Conservation (phyloP, 2,797 vertebrate species). For the Rhincodon typus region DNA sequence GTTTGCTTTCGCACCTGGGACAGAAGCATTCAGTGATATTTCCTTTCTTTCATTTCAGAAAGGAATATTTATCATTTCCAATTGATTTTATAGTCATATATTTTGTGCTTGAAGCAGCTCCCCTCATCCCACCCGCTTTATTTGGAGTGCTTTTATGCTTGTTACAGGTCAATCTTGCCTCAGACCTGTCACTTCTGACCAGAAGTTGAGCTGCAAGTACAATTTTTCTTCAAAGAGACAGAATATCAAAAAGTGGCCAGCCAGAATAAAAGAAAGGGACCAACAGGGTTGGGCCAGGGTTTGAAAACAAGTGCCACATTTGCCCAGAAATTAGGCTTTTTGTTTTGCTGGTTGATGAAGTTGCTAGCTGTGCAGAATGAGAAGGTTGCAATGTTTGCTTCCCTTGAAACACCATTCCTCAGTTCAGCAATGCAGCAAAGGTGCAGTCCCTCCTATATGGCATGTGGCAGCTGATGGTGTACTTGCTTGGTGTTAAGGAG, state of each 20-base stretch:
- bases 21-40: not conserved
- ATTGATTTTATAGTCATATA: not conserved
- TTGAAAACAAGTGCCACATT: not conserved
- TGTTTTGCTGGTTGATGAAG: not conserved
- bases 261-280: not conserved
- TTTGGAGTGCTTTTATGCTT: not conserved
- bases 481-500: not conserved
- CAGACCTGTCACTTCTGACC: not conserved
- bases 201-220: not conserved
- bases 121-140: not conserved
- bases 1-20: constrained; percentile 11
- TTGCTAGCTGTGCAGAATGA: not conserved
- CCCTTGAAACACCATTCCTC: not conserved
- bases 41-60: not conserved
- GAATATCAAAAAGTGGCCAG: not conserved
- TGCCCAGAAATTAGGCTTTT: not conserved
- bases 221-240: not conserved
- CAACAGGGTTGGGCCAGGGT: not conserved
- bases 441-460: not conserved
- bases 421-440: not conserved
- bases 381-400: not conserved
- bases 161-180: not conserved
- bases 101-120: not conserved
- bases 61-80: not conserved
- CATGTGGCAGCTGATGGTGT: not conserved